Base-by-base conservation (phyloP, 2,888 invertebrate genomes). In the Lepidocyrtinus sp. region DNA sequence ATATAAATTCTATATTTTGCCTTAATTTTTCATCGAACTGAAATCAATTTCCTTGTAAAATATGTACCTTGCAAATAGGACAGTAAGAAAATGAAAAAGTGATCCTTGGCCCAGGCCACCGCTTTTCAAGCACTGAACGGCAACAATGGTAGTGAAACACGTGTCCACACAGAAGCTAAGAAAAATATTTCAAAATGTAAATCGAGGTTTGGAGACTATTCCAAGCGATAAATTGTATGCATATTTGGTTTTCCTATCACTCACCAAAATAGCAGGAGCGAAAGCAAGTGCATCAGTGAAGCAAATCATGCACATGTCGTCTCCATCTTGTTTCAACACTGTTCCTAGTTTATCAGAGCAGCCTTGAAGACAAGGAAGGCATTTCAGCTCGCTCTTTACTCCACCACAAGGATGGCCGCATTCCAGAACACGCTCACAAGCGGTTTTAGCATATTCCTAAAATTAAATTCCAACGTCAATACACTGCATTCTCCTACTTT, bases 271-370 rank as follows among this genome's bases (percentile, higher is more conserved):
- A 1, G 98, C 95, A 9, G 99, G 99, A 0, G 98, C 98, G 84
- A 96, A 97, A 27, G 97, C 95, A 59, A 99, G 90, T 0, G 98
- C 97, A 89, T 99, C 99, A 0, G 97, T 97, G 90, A 99, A 99
- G 89, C 99, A 99, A 87, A 99, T 96, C 96, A 99, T 98, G 90
- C 99, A 99, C 96, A 99, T 97, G 88, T 99, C 99, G 88, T 99
- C 99, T 0, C 96, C 96, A 89, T 99, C 99, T 89, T 99, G 99
- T 17, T 96, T 94, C 69, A 98, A 90, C 17, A 85, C 83, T 12
- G 87, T 84, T 27, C 85, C 85, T 9, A 83, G 69, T 72, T 85
- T 85, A 27, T 85, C 86, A 0, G 84, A 84, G 88, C 98, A 98
- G 1, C 97, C 94, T 87, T 94, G 93, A 84, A 99, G 90, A 88